Evolutionary conservation across 2,113 vertebrate species (phyloP).

Genomic region (Mandrillus leucophaeus): DNA sequence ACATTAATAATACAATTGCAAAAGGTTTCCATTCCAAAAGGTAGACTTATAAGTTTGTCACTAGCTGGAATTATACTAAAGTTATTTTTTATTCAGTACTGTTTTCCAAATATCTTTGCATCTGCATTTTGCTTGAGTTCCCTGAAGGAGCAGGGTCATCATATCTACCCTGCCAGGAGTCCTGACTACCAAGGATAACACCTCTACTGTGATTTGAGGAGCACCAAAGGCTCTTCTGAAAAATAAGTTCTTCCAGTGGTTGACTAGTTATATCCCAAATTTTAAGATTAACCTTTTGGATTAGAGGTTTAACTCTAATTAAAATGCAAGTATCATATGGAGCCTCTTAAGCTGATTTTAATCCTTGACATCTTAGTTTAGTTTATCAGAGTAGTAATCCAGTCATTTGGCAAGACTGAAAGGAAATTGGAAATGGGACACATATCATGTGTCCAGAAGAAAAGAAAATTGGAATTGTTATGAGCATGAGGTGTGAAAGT

Average conservation of each 20-base stretch:
- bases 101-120: background rate
- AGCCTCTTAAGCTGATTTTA: background rate
- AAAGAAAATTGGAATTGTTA: background rate
- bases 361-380: background rate
- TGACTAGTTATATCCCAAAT: background rate
- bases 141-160: background rate
- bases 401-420: constrained; percentile 17
- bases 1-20: background rate
- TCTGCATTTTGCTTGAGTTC: background rate
- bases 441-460: background rate
- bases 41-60: background rate
- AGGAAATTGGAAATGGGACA: background rate
- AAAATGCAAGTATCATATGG: background rate
- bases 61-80: background rate
- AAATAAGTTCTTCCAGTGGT: background rate
- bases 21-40: background rate
- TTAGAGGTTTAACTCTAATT: background rate
- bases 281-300: background rate
- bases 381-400: background rate
- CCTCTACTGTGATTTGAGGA: background rate
- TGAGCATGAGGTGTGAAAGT: background rate
- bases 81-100: background rate
- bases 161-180: background rate
- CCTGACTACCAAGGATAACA: background rate
- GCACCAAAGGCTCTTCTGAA: background rate